These are phyloP conservation scores for Prochilodus magdalenae DNA, from an alignment of 2,113 vertebrate genomes.

Conservation along the genomic window DNA sequence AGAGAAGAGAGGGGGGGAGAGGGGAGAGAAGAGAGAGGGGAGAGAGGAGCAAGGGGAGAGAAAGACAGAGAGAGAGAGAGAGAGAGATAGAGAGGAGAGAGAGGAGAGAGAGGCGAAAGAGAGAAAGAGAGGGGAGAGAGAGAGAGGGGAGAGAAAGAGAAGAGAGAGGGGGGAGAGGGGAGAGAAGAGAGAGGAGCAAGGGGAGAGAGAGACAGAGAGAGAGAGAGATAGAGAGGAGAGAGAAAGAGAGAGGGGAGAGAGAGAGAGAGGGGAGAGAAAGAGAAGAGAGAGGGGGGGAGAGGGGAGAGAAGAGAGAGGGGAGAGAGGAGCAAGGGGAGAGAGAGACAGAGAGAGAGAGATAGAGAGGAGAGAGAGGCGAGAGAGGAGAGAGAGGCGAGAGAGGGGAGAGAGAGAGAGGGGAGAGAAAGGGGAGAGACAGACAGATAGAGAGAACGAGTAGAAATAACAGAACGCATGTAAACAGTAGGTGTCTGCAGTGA, in stretches of 20 bases:
- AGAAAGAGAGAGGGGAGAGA: not conserved
- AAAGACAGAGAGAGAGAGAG: not conserved
- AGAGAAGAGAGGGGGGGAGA: slow-evolving; percentile 49
- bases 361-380: no score
- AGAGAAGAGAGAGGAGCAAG: not conserved
- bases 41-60: not conserved
- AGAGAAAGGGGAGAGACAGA: no score
- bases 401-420: no score
- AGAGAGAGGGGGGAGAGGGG: no score
- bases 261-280: not conserved
- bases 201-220: not conserved
- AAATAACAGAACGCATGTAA: not conserved
- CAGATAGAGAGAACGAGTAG: no score
- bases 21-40: slow-evolving; percentile 18
- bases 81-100: not conserved
- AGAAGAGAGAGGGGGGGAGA: slow-evolving; percentile 29
- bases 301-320: no score
- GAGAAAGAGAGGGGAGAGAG: not conserved
- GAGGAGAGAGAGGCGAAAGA: not conserved
- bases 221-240: not conserved
- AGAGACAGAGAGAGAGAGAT: slow-evolving; percentile 7
- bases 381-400: no score
- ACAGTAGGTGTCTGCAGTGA: slow-evolving; percentile 12
- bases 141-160: not conserved
- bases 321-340: no score